Conservation (phyloP, 2,888 invertebrate species). For the Branchipolynoe longqiensis region DNA sequence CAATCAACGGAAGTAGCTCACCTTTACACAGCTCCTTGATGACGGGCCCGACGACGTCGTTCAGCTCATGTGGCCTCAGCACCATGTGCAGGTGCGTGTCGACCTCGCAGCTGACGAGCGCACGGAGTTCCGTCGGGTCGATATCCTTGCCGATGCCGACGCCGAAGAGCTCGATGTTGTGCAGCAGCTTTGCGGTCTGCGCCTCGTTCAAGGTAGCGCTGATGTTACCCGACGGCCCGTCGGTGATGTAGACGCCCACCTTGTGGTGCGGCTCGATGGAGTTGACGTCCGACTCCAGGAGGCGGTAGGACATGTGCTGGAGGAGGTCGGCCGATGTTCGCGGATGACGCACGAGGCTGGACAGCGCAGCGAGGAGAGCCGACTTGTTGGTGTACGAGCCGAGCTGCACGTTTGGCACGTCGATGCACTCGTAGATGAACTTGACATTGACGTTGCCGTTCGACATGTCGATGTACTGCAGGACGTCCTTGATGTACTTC, state of each 20-base stretch:
- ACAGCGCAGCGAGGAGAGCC: conserved; percentile 54
- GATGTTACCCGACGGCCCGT: conserved; percentile 61
- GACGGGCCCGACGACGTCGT: conserved; percentile 30
- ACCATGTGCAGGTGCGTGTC: conserved; percentile 60
- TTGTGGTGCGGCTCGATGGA: conserved; percentile 54
- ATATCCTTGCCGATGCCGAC: conserved; percentile 60
- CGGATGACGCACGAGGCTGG: not conserved
- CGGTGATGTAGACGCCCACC: conserved; percentile 64
- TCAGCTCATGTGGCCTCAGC: not conserved
- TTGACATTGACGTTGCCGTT: conserved; percentile 61
- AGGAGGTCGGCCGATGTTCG: conserved; percentile 59
- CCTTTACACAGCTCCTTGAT: conserved; percentile 53
- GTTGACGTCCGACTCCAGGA: conserved; percentile 28
- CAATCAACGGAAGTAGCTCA: too few species aligned
- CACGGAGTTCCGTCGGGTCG: conserved; percentile 64
- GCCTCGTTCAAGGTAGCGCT: conserved; percentile 62
- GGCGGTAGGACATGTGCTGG: conserved; percentile 59
- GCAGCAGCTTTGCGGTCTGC: conserved; percentile 59
- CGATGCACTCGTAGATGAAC: conserved; percentile 64
- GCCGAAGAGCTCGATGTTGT: conserved; percentile 63
- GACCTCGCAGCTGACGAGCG: conserved; percentile 63
- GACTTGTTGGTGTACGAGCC: conserved; percentile 57
- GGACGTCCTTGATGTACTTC: conserved; percentile 62
- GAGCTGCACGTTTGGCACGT: conserved; percentile 54
- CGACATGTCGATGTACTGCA: conserved; percentile 59